phyloP scores from a whole-genome alignment of 2,797 vertebrate species.

The Dendrocincla fuliginosa region DNA sequence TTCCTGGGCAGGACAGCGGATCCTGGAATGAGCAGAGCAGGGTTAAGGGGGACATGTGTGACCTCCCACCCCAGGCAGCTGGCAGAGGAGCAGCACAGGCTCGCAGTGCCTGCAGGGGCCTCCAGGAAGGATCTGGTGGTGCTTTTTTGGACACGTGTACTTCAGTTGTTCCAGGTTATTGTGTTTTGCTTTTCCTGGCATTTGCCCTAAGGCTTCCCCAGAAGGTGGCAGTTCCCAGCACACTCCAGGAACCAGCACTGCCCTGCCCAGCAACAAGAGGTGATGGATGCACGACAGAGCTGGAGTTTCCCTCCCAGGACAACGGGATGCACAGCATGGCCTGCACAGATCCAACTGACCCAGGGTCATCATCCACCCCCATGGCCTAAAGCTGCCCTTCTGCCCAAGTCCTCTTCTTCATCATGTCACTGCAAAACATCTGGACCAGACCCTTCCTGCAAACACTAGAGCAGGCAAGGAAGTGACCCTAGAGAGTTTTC shows the following conservation, averaged over 20 bases:
- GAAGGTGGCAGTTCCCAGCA: neutral
- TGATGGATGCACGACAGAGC: neutral
- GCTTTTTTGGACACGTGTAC: neutral
- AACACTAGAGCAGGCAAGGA: neutral
- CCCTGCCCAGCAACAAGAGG: slow-evolving; percentile 9
- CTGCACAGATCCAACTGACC: neutral
- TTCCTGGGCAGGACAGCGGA: neutral
- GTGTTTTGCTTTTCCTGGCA: slow-evolving; percentile 16
- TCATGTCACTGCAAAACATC: neutral
- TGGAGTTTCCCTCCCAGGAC: neutral
- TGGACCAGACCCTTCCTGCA: neutral
- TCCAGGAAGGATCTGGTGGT: slow-evolving; percentile 19
- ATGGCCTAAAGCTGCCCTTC: neutral
- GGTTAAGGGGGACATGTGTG: neutral
- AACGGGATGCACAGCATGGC: neutral
- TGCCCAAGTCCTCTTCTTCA: neutral
- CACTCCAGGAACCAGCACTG: neutral
- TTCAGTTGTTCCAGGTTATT: slow-evolving; percentile 28
- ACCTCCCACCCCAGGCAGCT: rapidly evolving
- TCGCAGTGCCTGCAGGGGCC: neutral
- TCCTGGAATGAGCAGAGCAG: neutral
- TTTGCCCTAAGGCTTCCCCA: slow-evolving; percentile 27
- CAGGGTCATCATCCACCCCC: neutral
- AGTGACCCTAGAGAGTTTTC: neutral
- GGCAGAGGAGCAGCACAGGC: neutral